These are phyloP conservation scores for Cyclura pinguis DNA, from an alignment of 2,797 vertebrate species.

Conservation along the genomic window DNA sequence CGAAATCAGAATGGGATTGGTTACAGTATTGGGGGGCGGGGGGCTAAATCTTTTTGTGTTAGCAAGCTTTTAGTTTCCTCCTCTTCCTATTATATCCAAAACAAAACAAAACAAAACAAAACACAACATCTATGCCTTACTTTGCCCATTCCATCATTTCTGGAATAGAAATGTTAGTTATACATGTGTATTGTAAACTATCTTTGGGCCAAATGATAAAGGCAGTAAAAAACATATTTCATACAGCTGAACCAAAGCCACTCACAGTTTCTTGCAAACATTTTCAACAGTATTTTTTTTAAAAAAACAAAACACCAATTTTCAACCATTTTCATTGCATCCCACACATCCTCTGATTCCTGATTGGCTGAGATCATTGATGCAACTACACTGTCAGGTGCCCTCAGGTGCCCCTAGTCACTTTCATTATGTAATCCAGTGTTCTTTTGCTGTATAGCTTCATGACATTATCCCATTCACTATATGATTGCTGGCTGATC, in stretches of 20 bases:
- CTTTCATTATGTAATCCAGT: background rate
- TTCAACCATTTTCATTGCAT: too few relatives aligned
- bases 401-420: background rate
- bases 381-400: background rate
- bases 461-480: background rate
- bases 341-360: background rate
- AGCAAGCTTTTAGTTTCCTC: constrained; percentile 10
- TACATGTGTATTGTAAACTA: background rate
- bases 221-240: background rate
- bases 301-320: background rate
- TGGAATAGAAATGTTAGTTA: constrained; percentile 10
- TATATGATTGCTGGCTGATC: background rate
- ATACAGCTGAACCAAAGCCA: background rate
- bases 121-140: too few relatives aligned
- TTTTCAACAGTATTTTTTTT: background rate
- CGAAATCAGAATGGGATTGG: background rate
- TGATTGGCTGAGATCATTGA: background rate
- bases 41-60: background rate
- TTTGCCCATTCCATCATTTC: background rate
- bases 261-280: background rate
- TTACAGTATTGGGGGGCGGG: too few relatives aligned
- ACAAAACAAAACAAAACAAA: too few relatives aligned
- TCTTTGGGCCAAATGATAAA: background rate
- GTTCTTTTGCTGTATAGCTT: background rate
- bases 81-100: background rate